A percentile compares a stretch with the other conserved stretches of the same genome.
Conservation (phyloP, 2,888 invertebrate genomes). For the Heliconius charithonia region DNA sequence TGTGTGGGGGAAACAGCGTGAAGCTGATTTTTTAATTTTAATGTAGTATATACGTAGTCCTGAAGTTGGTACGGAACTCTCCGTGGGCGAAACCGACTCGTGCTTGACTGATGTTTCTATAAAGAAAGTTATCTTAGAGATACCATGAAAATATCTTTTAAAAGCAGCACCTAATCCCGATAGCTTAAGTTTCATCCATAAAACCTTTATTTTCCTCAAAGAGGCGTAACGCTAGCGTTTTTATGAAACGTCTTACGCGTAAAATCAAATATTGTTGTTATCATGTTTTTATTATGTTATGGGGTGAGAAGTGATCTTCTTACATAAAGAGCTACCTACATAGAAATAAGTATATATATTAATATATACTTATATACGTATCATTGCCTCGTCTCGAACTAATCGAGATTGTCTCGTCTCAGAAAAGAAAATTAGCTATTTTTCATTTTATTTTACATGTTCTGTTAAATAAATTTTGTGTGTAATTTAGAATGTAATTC, state of each 20-base stretch:
- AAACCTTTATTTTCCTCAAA: conserved; percentile 30
- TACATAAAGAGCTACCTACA: conserved; percentile 1
- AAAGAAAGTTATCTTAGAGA: neutral
- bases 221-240: conserved; percentile 28
- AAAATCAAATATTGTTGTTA: conserved; percentile 35
- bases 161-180: conserved; percentile 28
- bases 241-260: conserved; percentile 26
- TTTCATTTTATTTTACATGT: neutral
- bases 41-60: too few relatives aligned
- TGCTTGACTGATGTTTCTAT: neutral
- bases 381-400: neutral
- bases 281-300: conserved; percentile 27
- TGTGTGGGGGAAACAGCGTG: too few relatives aligned
- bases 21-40: too few relatives aligned
- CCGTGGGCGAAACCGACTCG: neutral
- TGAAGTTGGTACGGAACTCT: neutral
- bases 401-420: neutral
- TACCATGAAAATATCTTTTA: conserved; percentile 20
- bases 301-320: conserved; percentile 33
- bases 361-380: too few relatives aligned
- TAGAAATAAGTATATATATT: neutral
- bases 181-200: conserved; percentile 31
- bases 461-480: neutral
- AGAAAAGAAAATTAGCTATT: conserved; percentile 11
- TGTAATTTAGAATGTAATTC: neutral